Base-by-base conservation (phyloP, 2,113 vertebrate species). In the Rhea americana region DNA sequence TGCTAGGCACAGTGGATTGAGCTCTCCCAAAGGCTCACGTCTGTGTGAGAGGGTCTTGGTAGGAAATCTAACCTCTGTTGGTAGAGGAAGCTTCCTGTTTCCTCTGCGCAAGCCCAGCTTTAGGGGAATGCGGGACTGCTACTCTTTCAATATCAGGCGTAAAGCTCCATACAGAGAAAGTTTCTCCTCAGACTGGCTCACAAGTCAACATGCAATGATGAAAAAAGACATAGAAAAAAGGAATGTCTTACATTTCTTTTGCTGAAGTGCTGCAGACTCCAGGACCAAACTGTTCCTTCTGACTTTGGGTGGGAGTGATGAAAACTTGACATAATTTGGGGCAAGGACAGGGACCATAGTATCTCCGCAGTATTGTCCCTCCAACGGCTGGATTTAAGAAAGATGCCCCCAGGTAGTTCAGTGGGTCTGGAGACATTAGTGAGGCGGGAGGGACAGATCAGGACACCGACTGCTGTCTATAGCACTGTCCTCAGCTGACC, bases 401-500 rank as follows among this genome's bases (percentile, higher is more conserved):
- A 71, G 66, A 81, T 79, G 65, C 22, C 51, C 67, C 0, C 13
- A 83, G 87, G 67, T 86, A 87, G 61, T 91, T 93, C 86, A 82
- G 56, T 58, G 80, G 32, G 91, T 19, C 82, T 89, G 63, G 73
- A 37, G 62, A 75, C 80, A 63, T 59, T 68, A 80, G 62, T 32
- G 71, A 68, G 41, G 81, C 5, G 0, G 56, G 9, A 80, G 76
- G 61, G 66, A 37, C 13, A 56, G 77, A 87, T 77, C 77, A 89
- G 83, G 67, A 83, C 77, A 85, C 78, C 4, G 5, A 0, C 41
- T 61, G 80, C 59, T 77, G 83, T 76, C 83, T 74, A 65, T 71
- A 82, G 79, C 76, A n/a, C 53, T 94, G 84, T 96, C 96, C 96
- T 96, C 65, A 85, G 66, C 25, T 5, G 39, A 97, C 84, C 94